Conservation (phyloP, 37 sponge, comb jelly and placozoan species). For the Spongilla lacustris region DNA sequence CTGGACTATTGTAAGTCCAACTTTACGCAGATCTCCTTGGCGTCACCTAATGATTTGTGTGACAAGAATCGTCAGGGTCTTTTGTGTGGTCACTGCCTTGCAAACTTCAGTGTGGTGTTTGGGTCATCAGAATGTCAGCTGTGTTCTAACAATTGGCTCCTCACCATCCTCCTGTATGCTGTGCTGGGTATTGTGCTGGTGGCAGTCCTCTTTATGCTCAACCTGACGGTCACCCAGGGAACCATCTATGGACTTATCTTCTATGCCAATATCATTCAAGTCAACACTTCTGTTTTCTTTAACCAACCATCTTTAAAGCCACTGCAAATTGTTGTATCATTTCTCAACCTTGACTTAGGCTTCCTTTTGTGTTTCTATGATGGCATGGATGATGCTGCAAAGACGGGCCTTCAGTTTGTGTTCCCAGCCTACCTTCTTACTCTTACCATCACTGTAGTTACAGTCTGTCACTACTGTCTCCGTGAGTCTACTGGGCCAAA, state of each 20-base stretch:
- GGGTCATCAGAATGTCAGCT: conserved; percentile 14
- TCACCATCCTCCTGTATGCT: conserved; percentile 16
- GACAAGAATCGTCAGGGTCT: conserved; percentile 20
- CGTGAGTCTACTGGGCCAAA: too few relatives aligned
- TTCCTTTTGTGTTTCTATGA: too few relatives aligned
- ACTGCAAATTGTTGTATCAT: too few relatives aligned
- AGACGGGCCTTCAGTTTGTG: too few relatives aligned
- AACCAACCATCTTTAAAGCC: too few relatives aligned
- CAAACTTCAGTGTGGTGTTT: conserved; percentile 17
- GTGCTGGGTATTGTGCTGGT: conserved; percentile 20
- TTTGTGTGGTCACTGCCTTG: conserved; percentile 34
- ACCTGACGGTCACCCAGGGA: conserved; percentile 36
- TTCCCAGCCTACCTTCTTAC: too few relatives aligned
- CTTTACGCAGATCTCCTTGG: background rate
- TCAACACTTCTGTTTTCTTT: conserved; percentile 6
- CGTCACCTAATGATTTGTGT: conserved; percentile 11
- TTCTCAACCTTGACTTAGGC: too few relatives aligned
- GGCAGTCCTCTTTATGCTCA: conserved; percentile 22
- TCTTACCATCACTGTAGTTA: too few relatives aligned
- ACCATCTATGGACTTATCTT: conserved; percentile 45
- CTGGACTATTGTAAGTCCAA: conserved; percentile 4
- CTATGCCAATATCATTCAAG: conserved; percentile 42
- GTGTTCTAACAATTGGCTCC: conserved; percentile 35
- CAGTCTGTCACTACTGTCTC: too few relatives aligned
- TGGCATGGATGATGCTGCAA: too few relatives aligned